Base-by-base conservation (phyloP, 2,797 vertebrate species). In the Streptopelia turtur region DNA sequence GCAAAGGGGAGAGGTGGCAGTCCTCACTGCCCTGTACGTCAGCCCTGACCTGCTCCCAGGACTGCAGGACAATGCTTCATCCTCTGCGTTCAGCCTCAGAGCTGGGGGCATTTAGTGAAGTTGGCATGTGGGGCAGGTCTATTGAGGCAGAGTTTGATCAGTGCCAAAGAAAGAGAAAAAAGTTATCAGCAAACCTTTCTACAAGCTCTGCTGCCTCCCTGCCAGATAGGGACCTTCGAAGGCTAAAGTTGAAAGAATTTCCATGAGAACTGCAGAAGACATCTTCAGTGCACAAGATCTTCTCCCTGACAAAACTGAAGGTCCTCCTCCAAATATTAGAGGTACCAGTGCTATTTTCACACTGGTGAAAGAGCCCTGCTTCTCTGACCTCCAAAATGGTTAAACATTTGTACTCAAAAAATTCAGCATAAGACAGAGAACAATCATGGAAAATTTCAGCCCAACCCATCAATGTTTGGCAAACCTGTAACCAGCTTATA, bases 361-460 rank as follows among this genome's bases (percentile, higher is more conserved):
- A 15, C 0, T 1, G 9, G 8, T 69, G 37, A 28, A 63, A 63
- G 13, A 87, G 6, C 3, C 18, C 64, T 64, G 7, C 31, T 96
- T 65, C 41, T 35, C 66, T 91, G 59, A 13, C 25, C 13, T 59
- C 61, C 0, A 2, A 74, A 95, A 76, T n/a, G 63, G 90, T 94
- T 93, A 95, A 97, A 86, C 6, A 9, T 89, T 70, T 52, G 27
- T 47, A 28, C 10, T 84, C 83, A 79, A 60, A 94, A 66, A 21
- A 82, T 66, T 53, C 52, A 76, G 80, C 70, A 90, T 82, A 70
- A 79, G 77, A 70, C 96, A 82, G 30, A 92, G 31, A 95, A 74
- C 31, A 82, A 66, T 49, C 47, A 84, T 16, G 66, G 88, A 95
- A 94, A 89, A 13, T 89, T 87, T 90, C 92, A 93, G 43, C 59